These are phyloP conservation scores for Sigmodon hispidus DNA, from an alignment of 2,113 vertebrate species.

Conservation along the genomic window DNA sequence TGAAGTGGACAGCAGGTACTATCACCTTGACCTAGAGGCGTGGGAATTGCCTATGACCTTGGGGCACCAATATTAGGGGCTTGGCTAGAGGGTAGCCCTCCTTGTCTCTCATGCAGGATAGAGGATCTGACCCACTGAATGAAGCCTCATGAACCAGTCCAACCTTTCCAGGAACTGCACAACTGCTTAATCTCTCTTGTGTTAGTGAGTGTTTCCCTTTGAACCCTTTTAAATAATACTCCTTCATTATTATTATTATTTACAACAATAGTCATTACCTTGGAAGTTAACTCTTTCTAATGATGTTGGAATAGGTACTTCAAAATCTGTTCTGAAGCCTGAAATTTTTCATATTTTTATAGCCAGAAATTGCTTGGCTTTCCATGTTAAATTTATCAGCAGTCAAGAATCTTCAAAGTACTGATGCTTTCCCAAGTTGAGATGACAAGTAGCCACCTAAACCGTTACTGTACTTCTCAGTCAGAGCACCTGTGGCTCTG, in stretches of 20 bases:
- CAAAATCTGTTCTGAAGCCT: conserved; percentile 34
- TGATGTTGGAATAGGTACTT: neutral
- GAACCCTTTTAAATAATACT: too few species aligned
- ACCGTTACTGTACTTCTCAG: neutral
- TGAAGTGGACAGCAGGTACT: too few species aligned
- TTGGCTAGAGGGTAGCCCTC: too few species aligned
- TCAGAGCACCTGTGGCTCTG: neutral
- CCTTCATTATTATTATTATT: too few species aligned
- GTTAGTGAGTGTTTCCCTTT: neutral
- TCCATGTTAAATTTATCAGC: neutral
- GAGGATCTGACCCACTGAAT: too few species aligned
- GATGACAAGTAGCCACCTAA: neutral
- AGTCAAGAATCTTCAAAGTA: neutral
- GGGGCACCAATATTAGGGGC: too few species aligned
- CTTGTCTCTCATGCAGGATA: too few species aligned
- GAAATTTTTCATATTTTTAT: conserved; percentile 39
- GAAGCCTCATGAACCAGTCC: too few species aligned
- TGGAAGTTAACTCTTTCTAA: conserved; percentile 27
- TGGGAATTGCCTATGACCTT: too few species aligned
- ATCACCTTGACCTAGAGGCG: too few species aligned
- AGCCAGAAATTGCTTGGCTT: neutral
- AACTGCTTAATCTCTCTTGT: too few species aligned
- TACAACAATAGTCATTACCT: neutral
- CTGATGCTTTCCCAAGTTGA: neutral
- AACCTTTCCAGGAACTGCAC: too few species aligned